These are phyloP conservation scores for Rhabdomys dilectus DNA, from an alignment of 2,113 vertebrate genomes.

Conservation along the genomic window DNA sequence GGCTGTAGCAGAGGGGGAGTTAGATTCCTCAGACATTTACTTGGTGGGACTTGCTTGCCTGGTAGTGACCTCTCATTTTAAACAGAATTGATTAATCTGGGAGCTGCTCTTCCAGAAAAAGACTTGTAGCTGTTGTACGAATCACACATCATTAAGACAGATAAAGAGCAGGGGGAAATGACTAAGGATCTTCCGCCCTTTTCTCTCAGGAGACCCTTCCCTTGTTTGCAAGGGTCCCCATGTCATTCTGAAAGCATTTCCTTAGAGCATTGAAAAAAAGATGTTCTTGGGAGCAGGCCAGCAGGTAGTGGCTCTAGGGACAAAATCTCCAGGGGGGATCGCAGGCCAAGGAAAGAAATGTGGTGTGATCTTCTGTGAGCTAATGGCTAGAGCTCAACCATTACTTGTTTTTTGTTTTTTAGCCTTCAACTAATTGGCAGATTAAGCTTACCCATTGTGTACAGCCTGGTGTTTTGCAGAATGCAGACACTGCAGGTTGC, in stretches of 20 bases:
- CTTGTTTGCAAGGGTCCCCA: constrained; percentile 67
- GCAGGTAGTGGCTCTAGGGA: constrained; percentile 52
- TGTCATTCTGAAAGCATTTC: constrained; percentile 65
- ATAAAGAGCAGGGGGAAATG: constrained; percentile 41
- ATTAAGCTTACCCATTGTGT: background rate
- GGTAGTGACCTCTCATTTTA: constrained; percentile 16
- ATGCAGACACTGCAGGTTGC: background rate
- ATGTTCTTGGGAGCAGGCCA: constrained; percentile 73
- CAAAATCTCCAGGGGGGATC: constrained; percentile 39
- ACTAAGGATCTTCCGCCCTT: constrained; percentile 25
- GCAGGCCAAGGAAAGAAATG: constrained; percentile 17
- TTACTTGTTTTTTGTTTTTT: constrained; percentile 30
- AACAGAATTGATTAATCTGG: constrained; percentile 20
- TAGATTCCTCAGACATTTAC: background rate
- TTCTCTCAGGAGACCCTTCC: constrained; percentile 24
- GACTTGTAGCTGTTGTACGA: background rate
- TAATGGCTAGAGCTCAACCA: constrained; percentile 30
- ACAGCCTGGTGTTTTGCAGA: background rate
- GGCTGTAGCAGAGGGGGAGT: background rate
- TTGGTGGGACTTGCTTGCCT: background rate
- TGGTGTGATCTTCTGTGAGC: constrained; percentile 16
- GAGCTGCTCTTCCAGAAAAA: constrained; percentile 47
- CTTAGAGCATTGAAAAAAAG: constrained; percentile 60
- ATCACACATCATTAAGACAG: constrained; percentile 63
- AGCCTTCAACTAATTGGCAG: background rate